A percentile compares a stretch with the other conserved stretches of the same genome.
Evolutionary conservation across 2,888 invertebrate genomes (phyloP).

Genomic region (Ormia ochracea): DNA sequence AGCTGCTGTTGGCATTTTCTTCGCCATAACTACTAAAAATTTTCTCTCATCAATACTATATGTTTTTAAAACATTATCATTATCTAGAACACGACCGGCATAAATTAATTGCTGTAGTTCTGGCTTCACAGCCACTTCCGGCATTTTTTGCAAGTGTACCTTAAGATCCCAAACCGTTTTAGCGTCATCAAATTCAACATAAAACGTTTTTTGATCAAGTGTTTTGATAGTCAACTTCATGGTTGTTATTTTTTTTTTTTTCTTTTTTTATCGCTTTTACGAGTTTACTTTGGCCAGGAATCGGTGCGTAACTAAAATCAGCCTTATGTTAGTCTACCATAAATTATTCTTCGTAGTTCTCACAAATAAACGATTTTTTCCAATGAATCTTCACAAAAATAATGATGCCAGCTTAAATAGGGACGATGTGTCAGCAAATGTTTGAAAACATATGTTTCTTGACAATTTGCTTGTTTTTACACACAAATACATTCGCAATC

Average conservation of each 20-base stretch:
- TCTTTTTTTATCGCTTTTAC: neutral
- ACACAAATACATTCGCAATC: constrained; percentile 34
- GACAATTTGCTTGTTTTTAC: constrained; percentile 41
- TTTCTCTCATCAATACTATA: constrained; percentile 97
- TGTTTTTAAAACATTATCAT: constrained; percentile 87
- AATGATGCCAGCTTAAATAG: constrained; percentile 58
- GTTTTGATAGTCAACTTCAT: constrained; percentile 90
- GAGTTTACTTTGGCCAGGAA: neutral
- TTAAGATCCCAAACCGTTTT: constrained; percentile 92
- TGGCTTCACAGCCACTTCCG: constrained; percentile 79
- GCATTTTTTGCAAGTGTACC: constrained; percentile 76
- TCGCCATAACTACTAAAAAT: constrained; percentile 96
- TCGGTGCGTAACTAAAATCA: neutral
- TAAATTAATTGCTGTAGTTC: constrained; percentile 94
- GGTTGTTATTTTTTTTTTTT: constrained; percentile 11
- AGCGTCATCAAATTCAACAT: constrained; percentile 89
- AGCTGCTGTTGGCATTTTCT: constrained; percentile 55
- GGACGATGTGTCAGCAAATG: constrained; percentile 62
- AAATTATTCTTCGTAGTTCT: constrained; percentile 16
- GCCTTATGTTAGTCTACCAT: constrained; percentile 3
- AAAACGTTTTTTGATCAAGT: constrained; percentile 93
- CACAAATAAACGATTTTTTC: constrained; percentile 38
- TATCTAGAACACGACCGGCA: constrained; percentile 93
- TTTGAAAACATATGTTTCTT: constrained; percentile 61
- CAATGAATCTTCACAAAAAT: constrained; percentile 56